A percentile compares a stretch with the other conserved stretches of the same genome.
Conservation (phyloP, 2,113 vertebrate species). For the Lepus americanus region DNA sequence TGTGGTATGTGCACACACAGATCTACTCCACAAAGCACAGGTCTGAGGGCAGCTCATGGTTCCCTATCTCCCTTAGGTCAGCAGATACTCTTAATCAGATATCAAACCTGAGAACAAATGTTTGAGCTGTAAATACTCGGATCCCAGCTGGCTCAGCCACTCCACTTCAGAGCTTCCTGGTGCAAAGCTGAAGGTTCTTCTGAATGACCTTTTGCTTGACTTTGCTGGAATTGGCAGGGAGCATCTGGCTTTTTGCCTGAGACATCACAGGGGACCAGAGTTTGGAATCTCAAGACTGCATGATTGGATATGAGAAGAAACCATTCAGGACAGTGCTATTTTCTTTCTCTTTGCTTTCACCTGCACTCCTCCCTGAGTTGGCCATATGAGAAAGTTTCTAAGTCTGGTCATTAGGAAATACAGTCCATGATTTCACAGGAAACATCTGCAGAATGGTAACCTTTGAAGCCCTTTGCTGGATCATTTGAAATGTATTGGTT, state of each 20-base stretch:
- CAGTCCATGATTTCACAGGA: not conserved
- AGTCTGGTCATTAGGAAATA: not conserved
- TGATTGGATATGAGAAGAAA: not conserved
- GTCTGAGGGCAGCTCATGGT: not conserved
- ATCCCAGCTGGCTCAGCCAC: not conserved
- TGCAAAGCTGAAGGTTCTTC: not conserved
- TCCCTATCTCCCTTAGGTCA: not conserved
- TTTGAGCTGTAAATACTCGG: not conserved
- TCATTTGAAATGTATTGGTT: not conserved
- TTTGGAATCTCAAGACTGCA: not conserved
- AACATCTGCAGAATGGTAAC: not conserved
- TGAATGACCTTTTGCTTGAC: not conserved
- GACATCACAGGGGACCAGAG: not conserved
- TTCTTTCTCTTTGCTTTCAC: not conserved
- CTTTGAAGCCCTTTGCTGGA: not conserved
- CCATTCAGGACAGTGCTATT: not conserved
- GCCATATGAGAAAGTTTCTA: not conserved
- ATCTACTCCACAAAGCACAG: not conserved
- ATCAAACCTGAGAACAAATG: not conserved
- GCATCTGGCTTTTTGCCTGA: not conserved
- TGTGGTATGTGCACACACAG: not conserved
- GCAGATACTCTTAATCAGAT: not conserved
- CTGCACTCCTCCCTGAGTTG: no score
- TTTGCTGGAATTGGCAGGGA: not conserved
- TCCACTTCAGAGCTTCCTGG: not conserved